Base-by-base conservation (phyloP, 2,888 invertebrate genomes). In the Vandiemenella viatica region DNA sequence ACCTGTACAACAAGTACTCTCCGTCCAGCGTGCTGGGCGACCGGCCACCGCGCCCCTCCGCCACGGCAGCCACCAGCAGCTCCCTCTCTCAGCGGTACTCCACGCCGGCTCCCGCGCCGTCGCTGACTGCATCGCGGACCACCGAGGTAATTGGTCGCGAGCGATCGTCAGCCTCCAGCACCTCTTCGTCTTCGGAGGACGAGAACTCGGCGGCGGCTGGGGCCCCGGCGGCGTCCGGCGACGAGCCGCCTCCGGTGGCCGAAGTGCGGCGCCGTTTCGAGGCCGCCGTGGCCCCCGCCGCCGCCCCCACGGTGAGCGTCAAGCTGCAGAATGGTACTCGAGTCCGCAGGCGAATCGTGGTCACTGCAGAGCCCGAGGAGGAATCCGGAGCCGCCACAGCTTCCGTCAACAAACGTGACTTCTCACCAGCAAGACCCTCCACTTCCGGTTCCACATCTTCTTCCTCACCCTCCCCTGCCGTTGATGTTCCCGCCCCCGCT, bases 1-100 rank as follows among this genome's bases (percentile, higher is more conserved):
- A 84, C 54, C 66, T 83, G 53, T 77, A 80, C 61, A 79, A 78
- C 60, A 83, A 81, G 65, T 85, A 85, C 62, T 83, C 83, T 37
- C 81, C 83, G 44, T 73, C 79, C 37, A 77, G 80, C 62, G 84
- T 85, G 65, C 75, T 80, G 60, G 83, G 84, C 53, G 58, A 69
- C 37, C 13, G 8, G 38, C 16, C 38, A 2, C 38, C 38, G 38
- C n/a, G 16, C 4, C 38, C 38, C 38, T 15, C 4, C 5, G n/a
- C 7, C 7, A 3, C 17, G 3, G 8, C 38, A 8, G n/a, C 32
- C 32, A 10, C 4, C 6, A 4, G 1, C 6, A n/a, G 13, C 32
- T 17, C 3, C 38, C 38, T n/a, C 2, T n/a, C 38, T 4, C 38
- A n/a, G 15, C 15, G 2, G 4, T 7, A 5, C 16, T 6, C 38